phyloP scores from a whole-genome alignment of 2,113 vertebrate species.

The Vulpes vulpes region DNA sequence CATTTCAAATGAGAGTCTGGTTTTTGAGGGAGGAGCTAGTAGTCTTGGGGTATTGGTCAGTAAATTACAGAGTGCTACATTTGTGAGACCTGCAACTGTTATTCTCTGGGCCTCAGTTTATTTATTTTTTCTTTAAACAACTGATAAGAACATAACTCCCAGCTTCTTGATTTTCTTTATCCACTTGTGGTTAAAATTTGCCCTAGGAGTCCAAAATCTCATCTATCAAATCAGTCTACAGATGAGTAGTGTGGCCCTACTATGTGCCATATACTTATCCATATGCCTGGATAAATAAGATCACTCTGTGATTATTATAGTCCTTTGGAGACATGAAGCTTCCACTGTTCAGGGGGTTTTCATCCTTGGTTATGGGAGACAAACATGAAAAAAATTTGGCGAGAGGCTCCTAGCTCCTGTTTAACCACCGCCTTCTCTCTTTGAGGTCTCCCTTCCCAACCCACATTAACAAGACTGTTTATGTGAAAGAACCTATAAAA shows the following conservation, averaged over 20 bases:
- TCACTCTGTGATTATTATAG: not conserved
- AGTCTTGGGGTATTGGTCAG: constrained; percentile 1
- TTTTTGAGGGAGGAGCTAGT: not conserved
- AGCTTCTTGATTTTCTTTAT: not conserved
- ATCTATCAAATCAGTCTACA: not conserved
- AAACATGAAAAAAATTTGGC: constrained; percentile 32
- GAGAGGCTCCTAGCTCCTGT: not conserved
- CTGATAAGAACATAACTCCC: not conserved
- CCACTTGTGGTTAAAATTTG: not conserved
- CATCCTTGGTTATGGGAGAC: not conserved
- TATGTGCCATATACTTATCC: not conserved
- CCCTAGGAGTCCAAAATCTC: not conserved
- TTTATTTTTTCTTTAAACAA: not conserved
- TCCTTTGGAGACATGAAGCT: not conserved
- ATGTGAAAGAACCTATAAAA: not conserved
- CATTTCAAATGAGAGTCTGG: not conserved
- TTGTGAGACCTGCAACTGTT: not conserved
- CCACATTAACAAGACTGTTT: not conserved
- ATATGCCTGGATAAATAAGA: not conserved
- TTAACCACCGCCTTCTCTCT: not conserved
- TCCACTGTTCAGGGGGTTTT: not conserved
- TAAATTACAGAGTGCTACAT: not conserved
- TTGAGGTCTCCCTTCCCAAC: not conserved
- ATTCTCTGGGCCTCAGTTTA: not conserved
- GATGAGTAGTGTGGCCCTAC: not conserved